phyloP scores from a whole-genome alignment of 2,888 invertebrate genomes.

The Drosophila hamatofila region DNA sequence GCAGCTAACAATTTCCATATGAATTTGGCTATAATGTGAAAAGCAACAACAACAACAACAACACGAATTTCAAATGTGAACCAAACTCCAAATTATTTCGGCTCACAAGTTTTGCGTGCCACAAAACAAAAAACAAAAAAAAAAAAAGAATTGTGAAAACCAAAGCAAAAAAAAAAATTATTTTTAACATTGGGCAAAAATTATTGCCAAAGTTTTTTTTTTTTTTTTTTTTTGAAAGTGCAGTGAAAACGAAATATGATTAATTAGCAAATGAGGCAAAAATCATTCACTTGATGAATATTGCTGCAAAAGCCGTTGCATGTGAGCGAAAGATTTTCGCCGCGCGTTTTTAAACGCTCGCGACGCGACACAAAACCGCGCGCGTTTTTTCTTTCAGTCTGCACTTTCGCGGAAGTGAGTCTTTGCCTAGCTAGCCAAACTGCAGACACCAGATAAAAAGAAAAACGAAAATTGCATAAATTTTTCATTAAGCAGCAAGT shows the following conservation, averaged over 20 bases:
- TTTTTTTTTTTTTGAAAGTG: conserved; percentile 68
- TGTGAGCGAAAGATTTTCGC: conserved; percentile 55
- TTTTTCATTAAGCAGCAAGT: conserved; percentile 46
- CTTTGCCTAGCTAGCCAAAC: not conserved
- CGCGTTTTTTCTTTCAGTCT: conserved; percentile 31
- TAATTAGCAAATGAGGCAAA: conserved; percentile 70
- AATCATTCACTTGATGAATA: conserved; percentile 64
- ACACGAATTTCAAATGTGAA: conserved; percentile 64
- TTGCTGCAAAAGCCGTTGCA: conserved; percentile 60
- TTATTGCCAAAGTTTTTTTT: conserved; percentile 60
- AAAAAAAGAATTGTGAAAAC: conserved; percentile 61
- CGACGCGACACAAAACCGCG: conserved; percentile 63
- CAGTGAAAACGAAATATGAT: conserved; percentile 81
- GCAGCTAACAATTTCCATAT: conserved; percentile 67
- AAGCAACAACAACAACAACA: conserved; percentile 42
- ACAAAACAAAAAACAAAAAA: conserved; percentile 37
- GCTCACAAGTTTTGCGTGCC: conserved; percentile 62
- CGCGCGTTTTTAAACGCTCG: conserved; percentile 67
- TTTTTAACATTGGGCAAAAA: conserved; percentile 65
- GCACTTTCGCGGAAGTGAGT: conserved; percentile 35
- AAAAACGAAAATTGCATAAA: conserved; percentile 13
- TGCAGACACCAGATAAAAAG: conserved; percentile 4
- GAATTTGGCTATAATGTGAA: conserved; percentile 77
- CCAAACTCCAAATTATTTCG: conserved; percentile 45
- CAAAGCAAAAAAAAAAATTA: conserved; percentile 38